Conservation (phyloP, 2,113 vertebrate species). For the Neotragus pygmaeus region DNA sequence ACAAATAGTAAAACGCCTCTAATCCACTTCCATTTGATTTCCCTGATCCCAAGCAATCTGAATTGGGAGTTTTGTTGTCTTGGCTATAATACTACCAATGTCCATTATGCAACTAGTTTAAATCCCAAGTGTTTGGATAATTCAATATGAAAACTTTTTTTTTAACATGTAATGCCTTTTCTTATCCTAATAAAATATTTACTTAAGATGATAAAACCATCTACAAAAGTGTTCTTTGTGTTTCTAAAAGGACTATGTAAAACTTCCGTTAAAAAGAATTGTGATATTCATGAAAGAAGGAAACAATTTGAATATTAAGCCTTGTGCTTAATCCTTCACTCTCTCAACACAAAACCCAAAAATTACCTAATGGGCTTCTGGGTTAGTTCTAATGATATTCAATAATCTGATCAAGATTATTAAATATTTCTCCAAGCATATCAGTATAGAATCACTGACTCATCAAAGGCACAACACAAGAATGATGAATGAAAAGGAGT, state of each 20-base stretch:
- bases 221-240: background rate
- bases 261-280: slow-evolving; percentile 9
- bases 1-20: background rate
- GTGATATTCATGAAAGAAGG: background rate
- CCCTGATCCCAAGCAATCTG: background rate
- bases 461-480: background rate
- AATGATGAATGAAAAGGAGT: background rate
- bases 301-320: background rate
- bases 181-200: slow-evolving; percentile 52
- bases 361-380: background rate
- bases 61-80: background rate
- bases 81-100: background rate
- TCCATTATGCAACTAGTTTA: slow-evolving; percentile 6
- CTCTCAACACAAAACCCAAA: background rate
- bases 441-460: background rate
- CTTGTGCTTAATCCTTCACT: background rate
- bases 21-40: background rate
- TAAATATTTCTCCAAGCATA: background rate
- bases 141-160: background rate
- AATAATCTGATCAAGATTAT: slow-evolving; percentile 12
- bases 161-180: background rate
- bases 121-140: slow-evolving; percentile 17
- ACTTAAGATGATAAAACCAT: slow-evolving; percentile 29
- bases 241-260: background rate
- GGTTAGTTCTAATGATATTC: slow-evolving; percentile 1